Percentiles rank a stretch among this genome's conserved stretches.
Evolutionary conservation across 2,888 invertebrate genomes (phyloP).

Genomic region (Trichogramma evanescens): DNA sequence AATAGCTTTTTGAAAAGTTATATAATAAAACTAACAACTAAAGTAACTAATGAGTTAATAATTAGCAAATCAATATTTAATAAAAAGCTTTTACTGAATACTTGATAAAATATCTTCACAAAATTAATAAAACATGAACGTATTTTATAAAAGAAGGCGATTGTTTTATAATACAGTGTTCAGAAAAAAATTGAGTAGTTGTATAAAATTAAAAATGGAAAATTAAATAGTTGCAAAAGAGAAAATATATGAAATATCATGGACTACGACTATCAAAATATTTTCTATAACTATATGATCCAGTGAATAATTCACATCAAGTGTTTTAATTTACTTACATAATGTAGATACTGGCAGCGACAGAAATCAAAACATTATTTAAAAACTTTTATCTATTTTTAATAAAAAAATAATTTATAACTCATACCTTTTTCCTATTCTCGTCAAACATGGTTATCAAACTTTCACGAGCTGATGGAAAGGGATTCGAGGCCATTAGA

Average conservation of each 20-base stretch:
- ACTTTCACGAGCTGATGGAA: constrained; percentile 85
- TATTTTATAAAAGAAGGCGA: not conserved
- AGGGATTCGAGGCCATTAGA: constrained; percentile 87
- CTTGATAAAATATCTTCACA: too few species aligned
- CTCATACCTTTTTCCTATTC: constrained; percentile 75
- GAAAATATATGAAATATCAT: constrained; percentile 14
- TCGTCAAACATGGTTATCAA: constrained; percentile 84
- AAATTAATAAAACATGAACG: not conserved
- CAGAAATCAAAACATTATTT: constrained; percentile 43
- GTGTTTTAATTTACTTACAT: constrained; percentile 50
- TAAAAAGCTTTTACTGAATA: constrained; percentile 5
- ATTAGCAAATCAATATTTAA: constrained; percentile 13
- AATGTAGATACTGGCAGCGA: constrained; percentile 54
- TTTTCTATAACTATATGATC: constrained; percentile 29
- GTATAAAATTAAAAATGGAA: constrained; percentile 8
- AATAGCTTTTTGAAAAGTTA: constrained; percentile 7
- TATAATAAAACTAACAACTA: constrained; percentile 6
- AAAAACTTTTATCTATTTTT: constrained; percentile 18
- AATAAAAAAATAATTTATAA: constrained; percentile 21
- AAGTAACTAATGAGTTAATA: constrained; percentile 18
- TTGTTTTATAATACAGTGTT: not conserved
- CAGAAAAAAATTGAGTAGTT: constrained; percentile 3
- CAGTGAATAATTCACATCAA: constrained; percentile 37
- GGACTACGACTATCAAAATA: constrained; percentile 26
- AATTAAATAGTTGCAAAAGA: constrained; percentile 11